Evolutionary conservation across 35 echinoderm and acorn worm species (phyloP).

Genomic region (Patiria miniata): DNA sequence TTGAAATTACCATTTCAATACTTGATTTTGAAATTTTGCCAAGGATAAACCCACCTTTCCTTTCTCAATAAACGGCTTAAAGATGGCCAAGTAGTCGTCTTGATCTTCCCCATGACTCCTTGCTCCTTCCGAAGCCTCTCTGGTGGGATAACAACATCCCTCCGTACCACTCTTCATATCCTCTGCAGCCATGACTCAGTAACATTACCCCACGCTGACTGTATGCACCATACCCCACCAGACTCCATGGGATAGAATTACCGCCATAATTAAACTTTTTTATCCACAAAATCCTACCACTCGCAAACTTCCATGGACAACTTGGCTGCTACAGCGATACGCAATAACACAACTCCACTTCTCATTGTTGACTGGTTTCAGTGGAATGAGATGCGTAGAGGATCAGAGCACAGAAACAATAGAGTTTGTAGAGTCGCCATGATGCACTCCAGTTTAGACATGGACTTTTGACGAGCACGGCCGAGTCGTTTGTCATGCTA

Average conservation of each 20-base stretch:
- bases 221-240: not conserved
- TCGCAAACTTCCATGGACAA: not conserved
- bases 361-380: too few relatives aligned
- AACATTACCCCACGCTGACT: not conserved
- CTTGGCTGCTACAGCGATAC: not conserved
- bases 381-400: too few relatives aligned
- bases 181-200: not conserved
- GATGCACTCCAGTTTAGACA: not conserved
- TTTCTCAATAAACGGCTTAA: not conserved
- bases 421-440: too few relatives aligned
- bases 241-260: constrained; percentile 14
- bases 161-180: not conserved
- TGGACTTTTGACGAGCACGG: constrained; percentile 22
- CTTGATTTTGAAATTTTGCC: not conserved
- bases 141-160: not conserved
- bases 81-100: not conserved
- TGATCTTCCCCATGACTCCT: not conserved
- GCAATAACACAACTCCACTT: not conserved
- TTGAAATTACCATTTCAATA: too few relatives aligned
- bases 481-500: constrained; percentile 10
- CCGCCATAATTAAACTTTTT: not conserved
- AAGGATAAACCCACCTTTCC: not conserved
- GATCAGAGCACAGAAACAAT: too few relatives aligned
- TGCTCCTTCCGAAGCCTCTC: not conserved
- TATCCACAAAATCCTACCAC: not conserved